Evolutionary conservation across 2,113 vertebrate genomes (phyloP).

Genomic region (Oryzias woworae): DNA sequence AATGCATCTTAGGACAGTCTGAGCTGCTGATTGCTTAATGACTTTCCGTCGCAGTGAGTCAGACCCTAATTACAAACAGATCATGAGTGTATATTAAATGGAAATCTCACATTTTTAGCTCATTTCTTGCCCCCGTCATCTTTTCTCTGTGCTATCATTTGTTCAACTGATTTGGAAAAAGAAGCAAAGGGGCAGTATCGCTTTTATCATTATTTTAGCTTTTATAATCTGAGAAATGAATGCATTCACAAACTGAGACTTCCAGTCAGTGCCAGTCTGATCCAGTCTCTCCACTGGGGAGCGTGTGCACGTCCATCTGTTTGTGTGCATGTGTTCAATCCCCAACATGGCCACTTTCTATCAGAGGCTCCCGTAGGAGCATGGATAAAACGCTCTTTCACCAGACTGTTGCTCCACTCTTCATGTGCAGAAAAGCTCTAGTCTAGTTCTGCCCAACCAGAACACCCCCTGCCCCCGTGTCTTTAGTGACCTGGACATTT

Average conservation of each 20-base stretch:
- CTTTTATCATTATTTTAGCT: background rate
- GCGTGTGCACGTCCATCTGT: slow-evolving; percentile 4
- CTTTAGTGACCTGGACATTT: slow-evolving; percentile 42
- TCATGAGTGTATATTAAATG: slow-evolving; percentile 26
- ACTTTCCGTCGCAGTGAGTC: slow-evolving; percentile 21
- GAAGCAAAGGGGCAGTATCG: background rate
- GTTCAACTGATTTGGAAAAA: too few relatives aligned
- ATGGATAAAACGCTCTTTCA: background rate
- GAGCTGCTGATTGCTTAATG: slow-evolving; percentile 21
- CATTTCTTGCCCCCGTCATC: background rate
- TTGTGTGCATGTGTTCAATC: slow-evolving; percentile 16
- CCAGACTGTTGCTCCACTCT: background rate
- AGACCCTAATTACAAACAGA: slow-evolving; percentile 36
- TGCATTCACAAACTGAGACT: background rate
- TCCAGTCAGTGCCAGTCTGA: background rate
- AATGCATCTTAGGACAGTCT: slow-evolving; percentile 10
- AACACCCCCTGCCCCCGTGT: slow-evolving; percentile 16
- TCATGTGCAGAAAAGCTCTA: slow-evolving; percentile 25
- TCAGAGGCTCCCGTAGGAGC: slow-evolving; percentile 13
- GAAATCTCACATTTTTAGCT: background rate
- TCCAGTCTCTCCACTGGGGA: background rate
- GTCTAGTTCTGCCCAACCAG: slow-evolving; percentile 19
- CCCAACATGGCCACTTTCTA: background rate
- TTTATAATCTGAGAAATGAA: background rate
- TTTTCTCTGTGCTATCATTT: background rate